Base-by-base conservation (phyloP, 2,797 vertebrate species). In the Acropternis orthonyx region DNA sequence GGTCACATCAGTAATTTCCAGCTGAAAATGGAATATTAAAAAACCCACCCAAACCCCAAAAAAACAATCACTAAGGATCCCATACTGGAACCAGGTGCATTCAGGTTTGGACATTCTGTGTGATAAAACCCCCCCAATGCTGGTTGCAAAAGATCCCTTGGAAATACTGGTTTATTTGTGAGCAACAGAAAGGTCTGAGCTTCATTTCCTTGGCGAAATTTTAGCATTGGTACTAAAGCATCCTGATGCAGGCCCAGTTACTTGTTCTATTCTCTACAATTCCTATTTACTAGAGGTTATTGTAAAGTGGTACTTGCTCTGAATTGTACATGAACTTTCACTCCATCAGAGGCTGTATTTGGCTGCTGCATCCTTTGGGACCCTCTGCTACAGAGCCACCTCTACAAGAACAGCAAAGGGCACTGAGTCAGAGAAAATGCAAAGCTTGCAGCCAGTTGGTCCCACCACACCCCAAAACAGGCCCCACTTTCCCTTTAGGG, bases 1-100 rank as follows among this genome's bases (percentile, higher is more conserved):
- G 96, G 96, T 96, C 96, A 96, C 94, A 95, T 96, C 96, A 97
- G 92, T 96, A 96, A 96, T 95, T 96, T 97, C 96, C 96, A 97
- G 96, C 81, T 96, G 96, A 97, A 97, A 96, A 96, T 75, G 58
- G 74, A 96, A 89, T 92, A 95, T 85, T 95, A 86, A 95, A 92
- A 86, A 84, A 36, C 0, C 8, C n/a, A 76, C 26, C 30, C 37
- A 68, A 79, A 48, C 9, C 36, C 49, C 43, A 30, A 36, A 58
- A 88, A 85, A 46, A n/a, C 68, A 78, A 77, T 65, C 68, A 93
- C 63, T 81, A 81, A 15, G 28, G 61, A 93, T 85, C 80, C 92
- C 83, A 88, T 76, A 93, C 44, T 0, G 0, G 39, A 95, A 65
- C 93, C 96, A 97, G 96, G 95, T 97, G 94, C 72, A 21, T 68